Conservation (phyloP, 2,797 vertebrate genomes). For the Xiphophorus birchmanni region DNA sequence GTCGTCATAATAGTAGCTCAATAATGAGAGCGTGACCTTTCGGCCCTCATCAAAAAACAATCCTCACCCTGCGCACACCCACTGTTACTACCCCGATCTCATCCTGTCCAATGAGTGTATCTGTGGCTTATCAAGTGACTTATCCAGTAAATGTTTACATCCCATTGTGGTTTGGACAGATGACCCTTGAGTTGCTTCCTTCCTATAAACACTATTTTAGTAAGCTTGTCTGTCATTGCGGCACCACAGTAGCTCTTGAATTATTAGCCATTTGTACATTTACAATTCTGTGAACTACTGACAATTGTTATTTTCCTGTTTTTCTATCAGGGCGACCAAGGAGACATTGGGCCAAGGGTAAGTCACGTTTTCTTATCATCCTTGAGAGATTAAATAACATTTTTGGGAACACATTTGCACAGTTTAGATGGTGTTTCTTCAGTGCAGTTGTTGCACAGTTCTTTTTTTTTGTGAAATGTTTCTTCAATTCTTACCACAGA, state of each 20-base stretch:
- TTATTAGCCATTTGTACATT: slow-evolving; percentile 21
- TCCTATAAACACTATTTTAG: slow-evolving; percentile 34
- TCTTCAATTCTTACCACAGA: slow-evolving; percentile 1
- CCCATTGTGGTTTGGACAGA: slow-evolving; percentile 35
- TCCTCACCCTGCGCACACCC: slow-evolving; percentile 1
- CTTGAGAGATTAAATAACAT: slow-evolving; percentile 7
- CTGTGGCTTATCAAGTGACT: slow-evolving; percentile 42
- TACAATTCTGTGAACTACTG: slow-evolving; percentile 49
- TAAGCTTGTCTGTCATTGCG: slow-evolving; percentile 36
- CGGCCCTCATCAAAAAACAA: slow-evolving; percentile 40
- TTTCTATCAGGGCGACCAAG: slow-evolving; percentile 87
- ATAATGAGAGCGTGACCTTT: slow-evolving; percentile 41
- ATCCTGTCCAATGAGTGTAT: slow-evolving; percentile 44
- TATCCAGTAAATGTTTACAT: slow-evolving; percentile 40
- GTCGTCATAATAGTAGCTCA: slow-evolving; percentile 46
- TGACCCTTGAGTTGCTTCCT: slow-evolving; percentile 55
- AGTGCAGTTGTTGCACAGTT: neutral
- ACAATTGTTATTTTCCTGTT: slow-evolving; percentile 61
- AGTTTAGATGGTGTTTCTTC: slow-evolving; percentile 13
- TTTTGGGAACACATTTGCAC: neutral
- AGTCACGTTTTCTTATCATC: slow-evolving; percentile 66
- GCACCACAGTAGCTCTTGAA: slow-evolving; percentile 25
- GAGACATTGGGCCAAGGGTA: slow-evolving; percentile 91
- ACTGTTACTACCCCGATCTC: slow-evolving; percentile 5
- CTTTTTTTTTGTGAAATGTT: neutral